These are phyloP conservation scores for Carettochelys insculpta DNA, from an alignment of 2,113 vertebrate genomes.

Conservation along the genomic window DNA sequence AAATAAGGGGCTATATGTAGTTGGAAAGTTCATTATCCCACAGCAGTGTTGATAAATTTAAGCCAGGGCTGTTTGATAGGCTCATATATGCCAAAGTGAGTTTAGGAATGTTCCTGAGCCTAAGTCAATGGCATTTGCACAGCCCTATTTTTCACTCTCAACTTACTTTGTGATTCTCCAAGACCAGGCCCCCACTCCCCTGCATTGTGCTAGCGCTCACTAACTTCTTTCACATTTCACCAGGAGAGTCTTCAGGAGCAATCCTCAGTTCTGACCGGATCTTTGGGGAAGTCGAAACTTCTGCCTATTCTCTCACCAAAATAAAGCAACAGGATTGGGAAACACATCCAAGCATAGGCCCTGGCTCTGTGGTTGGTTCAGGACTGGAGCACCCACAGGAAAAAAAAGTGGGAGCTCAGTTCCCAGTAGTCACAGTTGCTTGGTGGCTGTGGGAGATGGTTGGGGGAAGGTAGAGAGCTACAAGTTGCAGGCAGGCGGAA, in stretches of 20 bases:
- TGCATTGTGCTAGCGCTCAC: background rate
- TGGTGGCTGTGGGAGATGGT: too few relatives aligned
- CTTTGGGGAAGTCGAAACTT: background rate
- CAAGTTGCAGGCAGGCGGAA: too few relatives aligned
- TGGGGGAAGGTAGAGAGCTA: too few relatives aligned
- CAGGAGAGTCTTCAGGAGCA: background rate
- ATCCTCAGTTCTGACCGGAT: background rate
- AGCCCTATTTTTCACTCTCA: background rate
- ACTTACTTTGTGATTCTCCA: background rate
- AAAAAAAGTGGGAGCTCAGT: too few relatives aligned
- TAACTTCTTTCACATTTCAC: background rate
- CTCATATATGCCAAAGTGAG: accelerated
- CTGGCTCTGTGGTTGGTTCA: too few relatives aligned
- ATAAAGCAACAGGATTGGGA: background rate
- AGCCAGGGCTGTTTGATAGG: background rate
- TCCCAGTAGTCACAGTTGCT: too few relatives aligned
- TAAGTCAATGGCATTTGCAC: background rate
- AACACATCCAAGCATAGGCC: background rate
- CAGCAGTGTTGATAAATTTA: background rate
- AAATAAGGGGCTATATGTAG: background rate
- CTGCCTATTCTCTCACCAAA: background rate
- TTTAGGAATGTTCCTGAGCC: background rate
- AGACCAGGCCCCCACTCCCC: background rate
- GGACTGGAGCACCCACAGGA: too few relatives aligned
- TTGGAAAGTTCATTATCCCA: constrained; percentile 9